A percentile compares a stretch with the other conserved stretches of the same genome.
These are phyloP conservation scores for Porites lobata DNA, from an alignment of 92 coral and sea anemone genomes.

Conservation along the genomic window DNA sequence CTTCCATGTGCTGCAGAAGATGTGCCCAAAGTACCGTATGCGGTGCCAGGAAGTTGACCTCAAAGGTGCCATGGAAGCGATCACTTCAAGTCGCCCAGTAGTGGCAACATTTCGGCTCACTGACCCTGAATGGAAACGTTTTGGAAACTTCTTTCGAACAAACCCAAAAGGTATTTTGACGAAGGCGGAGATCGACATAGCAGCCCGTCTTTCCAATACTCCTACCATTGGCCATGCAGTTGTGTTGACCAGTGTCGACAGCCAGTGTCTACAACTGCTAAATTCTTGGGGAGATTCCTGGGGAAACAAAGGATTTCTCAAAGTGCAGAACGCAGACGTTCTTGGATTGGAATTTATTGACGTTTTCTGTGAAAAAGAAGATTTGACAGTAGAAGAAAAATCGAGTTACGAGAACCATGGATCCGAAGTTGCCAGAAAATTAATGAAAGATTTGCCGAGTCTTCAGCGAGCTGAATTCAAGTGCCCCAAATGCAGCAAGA, in stretches of 20 bases:
- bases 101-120: slow-evolving; percentile 17
- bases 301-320: slow-evolving; percentile 65
- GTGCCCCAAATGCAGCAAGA: slow-evolving; percentile 6
- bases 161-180: slow-evolving; percentile 63
- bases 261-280: slow-evolving; percentile 65
- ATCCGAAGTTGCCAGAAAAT: slow-evolving; percentile 24
- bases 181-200: not conserved
- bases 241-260: slow-evolving; percentile 65
- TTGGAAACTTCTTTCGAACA: slow-evolving; percentile 39
- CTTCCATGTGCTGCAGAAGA: slow-evolving; percentile 32
- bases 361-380: slow-evolving; percentile 46
- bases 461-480: slow-evolving; percentile 27
- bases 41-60: slow-evolving; percentile 46
- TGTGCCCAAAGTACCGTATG: slow-evolving; percentile 67
- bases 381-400: slow-evolving; percentile 31
- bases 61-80: slow-evolving; percentile 64
- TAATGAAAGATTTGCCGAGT: slow-evolving; percentile 37
- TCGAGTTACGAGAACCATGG: slow-evolving; percentile 24
- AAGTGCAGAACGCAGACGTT: slow-evolving; percentile 66
- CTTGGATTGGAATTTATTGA: slow-evolving; percentile 69
- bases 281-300: slow-evolving; percentile 69
- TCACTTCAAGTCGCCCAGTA: slow-evolving; percentile 67
- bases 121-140: slow-evolving; percentile 55
- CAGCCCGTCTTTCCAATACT: not conserved
- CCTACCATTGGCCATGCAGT: slow-evolving; percentile 63